Evolutionary conservation across 1,140 invertebrate species (phyloP), one percentile per base, ranked within the genome.

Genomic region (Euborellia annulipes): DNA sequence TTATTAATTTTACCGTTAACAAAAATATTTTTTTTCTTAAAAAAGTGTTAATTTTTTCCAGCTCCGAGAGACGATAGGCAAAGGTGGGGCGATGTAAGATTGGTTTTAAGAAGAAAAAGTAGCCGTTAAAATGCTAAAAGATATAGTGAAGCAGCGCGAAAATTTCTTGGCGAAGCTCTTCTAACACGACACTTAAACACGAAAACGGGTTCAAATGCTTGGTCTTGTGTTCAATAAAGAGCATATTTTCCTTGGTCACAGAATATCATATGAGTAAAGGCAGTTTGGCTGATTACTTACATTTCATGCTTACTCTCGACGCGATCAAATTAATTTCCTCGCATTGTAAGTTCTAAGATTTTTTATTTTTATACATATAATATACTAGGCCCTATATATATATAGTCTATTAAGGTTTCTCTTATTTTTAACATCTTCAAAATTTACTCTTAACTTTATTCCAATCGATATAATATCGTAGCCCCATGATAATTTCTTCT

Each of bases 191-290:
- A 1, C 66, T 98, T 47, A 81, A 85, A 55, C 95, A 99, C 68
- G 82, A 85, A 56, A 97, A 99, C 70, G 99, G 50, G 96, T 99
- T 32, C 88, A 92, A 57, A 72, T 99, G 52, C 75, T 97, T 55
- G 94, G 94, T 40, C 78, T 98, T 43, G 91, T 97, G 44, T 81
- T 94, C 62, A 70, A 69, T 23, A 77, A 78, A 60, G 76, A 74
- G 62, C 80, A 83, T 62, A 82, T 95, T 58, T 93, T 86, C 65
- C 79, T 98, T 54, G n/a, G 87, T 99, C 50, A 98, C 93, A 39
- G 96, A 99, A 68, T 98, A n/a, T n/a, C n/a, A 86, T 67, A 98
- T 98, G 91, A 91, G 88, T 53, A 98, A 98, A 73, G 95, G 96
- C 53, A 95, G 88, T 61, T 72, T 99, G 49, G 89, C 98, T 20